A percentile compares a stretch with the other conserved stretches of the same genome.
phyloP scores from a whole-genome alignment of 2,888 invertebrate species.

The Dolomedes plantarius region DNA sequence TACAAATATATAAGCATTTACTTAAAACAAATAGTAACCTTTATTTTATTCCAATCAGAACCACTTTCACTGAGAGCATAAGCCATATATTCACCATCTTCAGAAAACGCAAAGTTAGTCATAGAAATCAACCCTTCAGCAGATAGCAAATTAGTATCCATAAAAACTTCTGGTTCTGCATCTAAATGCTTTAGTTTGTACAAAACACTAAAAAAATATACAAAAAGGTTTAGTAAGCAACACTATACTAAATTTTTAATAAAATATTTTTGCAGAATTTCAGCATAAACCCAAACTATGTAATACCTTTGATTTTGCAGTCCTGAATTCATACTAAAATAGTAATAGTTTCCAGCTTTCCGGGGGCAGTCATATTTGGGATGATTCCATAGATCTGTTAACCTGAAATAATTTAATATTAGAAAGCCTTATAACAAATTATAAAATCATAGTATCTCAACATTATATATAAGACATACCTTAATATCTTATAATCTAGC shows the following conservation, averaged over 20 bases:
- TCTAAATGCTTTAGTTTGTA: conserved; percentile 89
- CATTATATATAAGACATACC: no score
- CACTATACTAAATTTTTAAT: neutral
- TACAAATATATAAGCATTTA: no score
- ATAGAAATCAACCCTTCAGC: conserved; percentile 84
- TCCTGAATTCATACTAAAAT: conserved; percentile 94
- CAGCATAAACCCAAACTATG: neutral
- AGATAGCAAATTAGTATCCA: conserved; percentile 96
- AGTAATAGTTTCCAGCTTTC: conserved; percentile 89
- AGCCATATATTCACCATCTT: conserved; percentile 92
- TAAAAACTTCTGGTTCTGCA: conserved; percentile 87
- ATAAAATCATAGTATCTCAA: no score
- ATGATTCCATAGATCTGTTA: conserved; percentile 96
- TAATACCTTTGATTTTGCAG: conserved; percentile 94
- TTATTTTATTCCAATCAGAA: conserved; percentile 96
- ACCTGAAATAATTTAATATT: conserved; percentile 78
- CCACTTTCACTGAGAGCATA: conserved; percentile 95
- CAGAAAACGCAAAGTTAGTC: conserved; percentile 86
- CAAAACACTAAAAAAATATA: conserved; percentile 83
- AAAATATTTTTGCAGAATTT: neutral
- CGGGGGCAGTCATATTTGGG: conserved; percentile 95
- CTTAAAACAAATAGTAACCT: no score
- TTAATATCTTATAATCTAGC: no score
- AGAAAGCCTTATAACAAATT: no score
- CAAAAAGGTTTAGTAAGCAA: neutral